Percentiles rank a stretch among this genome's conserved stretches.
Evolutionary conservation across 1,140 invertebrate genomes (phyloP).

Genomic region (Macrostomum lignano): DNA sequence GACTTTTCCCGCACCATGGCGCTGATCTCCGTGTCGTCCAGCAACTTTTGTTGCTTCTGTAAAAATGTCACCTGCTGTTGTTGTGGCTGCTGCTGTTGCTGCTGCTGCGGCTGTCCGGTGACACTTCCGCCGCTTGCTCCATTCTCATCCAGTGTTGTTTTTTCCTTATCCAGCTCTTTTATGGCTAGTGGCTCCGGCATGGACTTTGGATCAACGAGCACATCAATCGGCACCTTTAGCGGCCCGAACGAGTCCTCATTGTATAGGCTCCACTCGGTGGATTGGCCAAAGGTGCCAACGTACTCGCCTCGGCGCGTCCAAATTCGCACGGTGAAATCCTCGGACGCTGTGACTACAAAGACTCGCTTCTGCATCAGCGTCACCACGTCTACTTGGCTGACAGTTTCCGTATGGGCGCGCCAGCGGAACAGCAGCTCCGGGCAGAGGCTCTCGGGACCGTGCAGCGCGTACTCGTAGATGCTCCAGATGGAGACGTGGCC

Average conservation of each 20-base stretch:
- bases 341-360: constrained; percentile 21
- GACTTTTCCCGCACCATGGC: no score
- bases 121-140: no score
- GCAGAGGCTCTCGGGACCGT: constrained; percentile 10
- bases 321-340: constrained; percentile 23
- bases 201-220: constrained; percentile 24
- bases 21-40: no score
- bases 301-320: constrained; percentile 26
- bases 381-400: constrained; percentile 16
- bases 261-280: constrained; percentile 22
- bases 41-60: no score
- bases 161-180: no score
- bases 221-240: constrained; percentile 27
- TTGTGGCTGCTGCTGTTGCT: no score
- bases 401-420: constrained; percentile 25
- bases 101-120: no score
- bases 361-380: constrained; percentile 13
- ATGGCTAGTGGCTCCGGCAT: constrained; percentile 20
- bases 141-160: no score
- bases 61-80: no score
- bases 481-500: constrained; percentile 25
- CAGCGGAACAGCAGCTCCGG: constrained; percentile 19
- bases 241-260: constrained; percentile 19
- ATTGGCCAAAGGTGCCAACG: constrained; percentile 25
- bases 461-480: constrained; percentile 17